Conservation (phyloP, 2,797 vertebrate genomes). For the Liparis tanakae region DNA sequence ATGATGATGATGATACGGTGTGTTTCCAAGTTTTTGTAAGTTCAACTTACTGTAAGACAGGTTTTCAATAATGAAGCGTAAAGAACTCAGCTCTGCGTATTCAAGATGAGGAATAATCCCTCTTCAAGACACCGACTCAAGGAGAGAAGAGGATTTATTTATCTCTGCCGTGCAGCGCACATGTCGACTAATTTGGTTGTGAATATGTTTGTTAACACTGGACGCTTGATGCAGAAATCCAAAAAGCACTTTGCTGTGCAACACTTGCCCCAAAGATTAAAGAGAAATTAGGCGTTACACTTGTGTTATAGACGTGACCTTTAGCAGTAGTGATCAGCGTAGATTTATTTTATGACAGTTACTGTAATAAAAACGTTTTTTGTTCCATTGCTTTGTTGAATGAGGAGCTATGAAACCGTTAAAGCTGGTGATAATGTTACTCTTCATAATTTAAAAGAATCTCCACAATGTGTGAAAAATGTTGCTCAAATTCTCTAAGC, state of each 20-base stretch:
- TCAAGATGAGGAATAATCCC: conserved; percentile 52
- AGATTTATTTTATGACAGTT: conserved; percentile 42
- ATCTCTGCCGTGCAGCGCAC: conserved; percentile 55
- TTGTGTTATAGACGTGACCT: conserved; percentile 33
- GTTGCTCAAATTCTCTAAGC: conserved; percentile 38
- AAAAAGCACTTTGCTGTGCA: conserved; percentile 72
- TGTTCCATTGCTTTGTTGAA: conserved; percentile 47
- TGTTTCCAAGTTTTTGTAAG: conserved; percentile 54
- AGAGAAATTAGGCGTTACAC: conserved; percentile 46
- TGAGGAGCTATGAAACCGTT: conserved; percentile 31
- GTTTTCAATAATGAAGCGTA: conserved; percentile 47
- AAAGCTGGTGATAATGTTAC: conserved; percentile 38
- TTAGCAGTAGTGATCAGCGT: conserved; percentile 37
- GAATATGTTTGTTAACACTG: conserved; percentile 67
- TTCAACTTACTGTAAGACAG: conserved; percentile 42
- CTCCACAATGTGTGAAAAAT: conserved; percentile 39
- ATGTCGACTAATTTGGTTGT: conserved; percentile 52
- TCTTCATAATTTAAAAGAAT: conserved; percentile 30
- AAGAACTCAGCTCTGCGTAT: conserved; percentile 46
- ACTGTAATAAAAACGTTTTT: conserved; percentile 29
- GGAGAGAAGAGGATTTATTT: conserved; percentile 60
- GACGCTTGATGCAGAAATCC: conserved; percentile 68
- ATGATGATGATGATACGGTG: conserved; percentile 64
- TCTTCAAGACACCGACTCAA: conserved; percentile 61
- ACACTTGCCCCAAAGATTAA: conserved; percentile 72